phyloP scores from a whole-genome alignment of 2,888 invertebrate species.

The Oscheius sp. region DNA sequence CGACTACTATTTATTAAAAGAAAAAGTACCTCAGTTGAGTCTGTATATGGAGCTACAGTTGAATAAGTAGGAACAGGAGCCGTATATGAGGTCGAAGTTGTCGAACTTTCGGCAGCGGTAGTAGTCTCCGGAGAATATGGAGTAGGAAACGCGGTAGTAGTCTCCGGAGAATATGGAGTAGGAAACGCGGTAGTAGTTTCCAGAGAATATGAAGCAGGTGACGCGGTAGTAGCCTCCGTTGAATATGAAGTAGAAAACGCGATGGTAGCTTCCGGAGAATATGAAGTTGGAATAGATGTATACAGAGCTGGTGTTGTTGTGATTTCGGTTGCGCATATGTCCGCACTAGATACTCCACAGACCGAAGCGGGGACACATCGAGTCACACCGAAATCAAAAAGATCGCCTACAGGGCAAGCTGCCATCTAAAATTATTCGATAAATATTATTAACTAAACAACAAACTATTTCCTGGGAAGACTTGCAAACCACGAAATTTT shows the following conservation, averaged over 20 bases:
- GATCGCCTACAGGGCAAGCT: constrained; percentile 53
- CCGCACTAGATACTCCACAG: constrained; percentile 6
- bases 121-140: neutral
- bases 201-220: neutral
- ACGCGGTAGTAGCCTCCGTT: neutral
- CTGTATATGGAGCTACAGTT: neutral
- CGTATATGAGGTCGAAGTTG: too few relatives aligned
- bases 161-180: neutral
- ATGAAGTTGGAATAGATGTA: neutral
- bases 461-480: constrained; percentile 43
- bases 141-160: neutral
- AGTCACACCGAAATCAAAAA: constrained; percentile 42
- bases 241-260: neutral
- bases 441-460: neutral
- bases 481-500: constrained; percentile 54
- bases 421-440: constrained; percentile 43
- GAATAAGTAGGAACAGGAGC: neutral
- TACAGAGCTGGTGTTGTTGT: neutral
- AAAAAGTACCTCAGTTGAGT: too few relatives aligned
- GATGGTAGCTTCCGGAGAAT: neutral
- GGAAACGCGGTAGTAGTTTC: neutral
- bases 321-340: constrained; percentile 3
- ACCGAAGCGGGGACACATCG: constrained; percentile 35
- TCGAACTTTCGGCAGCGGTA: neutral
- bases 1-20: too few relatives aligned